phyloP scores from a whole-genome alignment of 2,888 invertebrate genomes.

The Autographa pulchrina region DNA sequence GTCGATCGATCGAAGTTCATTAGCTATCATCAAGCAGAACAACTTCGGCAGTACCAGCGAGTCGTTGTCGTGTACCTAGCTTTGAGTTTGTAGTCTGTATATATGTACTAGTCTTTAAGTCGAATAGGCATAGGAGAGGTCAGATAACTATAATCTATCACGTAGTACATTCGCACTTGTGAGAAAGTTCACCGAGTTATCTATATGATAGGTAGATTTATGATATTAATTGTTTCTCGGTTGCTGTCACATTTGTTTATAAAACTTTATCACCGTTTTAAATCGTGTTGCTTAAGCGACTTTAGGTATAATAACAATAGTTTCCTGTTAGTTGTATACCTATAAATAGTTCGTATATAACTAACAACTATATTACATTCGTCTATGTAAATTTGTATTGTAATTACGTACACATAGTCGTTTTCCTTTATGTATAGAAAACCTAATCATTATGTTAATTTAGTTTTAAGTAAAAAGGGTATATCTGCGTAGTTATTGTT shows the following conservation, averaged over 20 bases:
- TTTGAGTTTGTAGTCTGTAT: neutral
- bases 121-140: conserved; percentile 12
- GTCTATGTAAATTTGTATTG: conserved; percentile 26
- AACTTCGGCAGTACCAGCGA: no score
- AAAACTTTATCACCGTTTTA: neutral
- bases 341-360: neutral
- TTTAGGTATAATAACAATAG: conserved; percentile 6
- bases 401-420: neutral
- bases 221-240: neutral
- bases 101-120: no score
- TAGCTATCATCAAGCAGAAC: no score
- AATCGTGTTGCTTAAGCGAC: neutral
- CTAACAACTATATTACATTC: conserved; percentile 10
- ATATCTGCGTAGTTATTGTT: neutral
- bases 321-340: conserved; percentile 13
- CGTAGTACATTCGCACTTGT: neutral
- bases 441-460: conserved; percentile 24
- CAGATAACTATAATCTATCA: conserved; percentile 6
- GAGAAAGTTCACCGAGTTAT: neutral
- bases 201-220: neutral
- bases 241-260: neutral
- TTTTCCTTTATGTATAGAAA: conserved; percentile 30
- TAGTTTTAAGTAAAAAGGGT: conserved; percentile 15
- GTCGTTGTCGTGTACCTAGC: no score
- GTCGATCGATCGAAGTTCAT: no score